Evolutionary conservation across 2,113 vertebrate genomes (phyloP).

Genomic region (Otocyon megalotis): DNA sequence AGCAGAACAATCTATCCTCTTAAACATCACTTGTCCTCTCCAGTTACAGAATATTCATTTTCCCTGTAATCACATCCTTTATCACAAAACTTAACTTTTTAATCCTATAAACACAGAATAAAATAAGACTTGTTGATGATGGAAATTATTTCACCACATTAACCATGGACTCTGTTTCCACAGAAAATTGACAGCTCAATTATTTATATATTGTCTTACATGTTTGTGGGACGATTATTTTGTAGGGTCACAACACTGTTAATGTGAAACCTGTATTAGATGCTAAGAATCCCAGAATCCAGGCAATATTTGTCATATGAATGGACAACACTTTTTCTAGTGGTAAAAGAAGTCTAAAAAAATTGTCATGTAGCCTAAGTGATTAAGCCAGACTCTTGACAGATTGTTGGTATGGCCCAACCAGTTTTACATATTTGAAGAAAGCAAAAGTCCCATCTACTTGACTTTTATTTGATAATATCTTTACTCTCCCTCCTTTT

Average conservation of each 20-base stretch:
- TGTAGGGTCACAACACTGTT: neutral
- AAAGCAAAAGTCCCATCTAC: neutral
- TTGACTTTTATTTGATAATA: constrained; percentile 12
- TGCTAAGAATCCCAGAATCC: neutral
- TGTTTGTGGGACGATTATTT: neutral
- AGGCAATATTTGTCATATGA: neutral
- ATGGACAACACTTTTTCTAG: neutral
- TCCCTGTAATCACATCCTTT: neutral
- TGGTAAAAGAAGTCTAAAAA: neutral
- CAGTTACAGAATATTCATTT: neutral
- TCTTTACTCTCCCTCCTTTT: constrained; percentile 32
- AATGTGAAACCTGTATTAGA: neutral
- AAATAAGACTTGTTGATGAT: neutral
- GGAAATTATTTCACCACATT: constrained; percentile 21
- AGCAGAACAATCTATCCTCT: neutral
- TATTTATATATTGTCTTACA: neutral
- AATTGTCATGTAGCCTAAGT: neutral
- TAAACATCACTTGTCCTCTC: neutral
- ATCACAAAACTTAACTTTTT: constrained; percentile 27
- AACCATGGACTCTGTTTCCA: neutral
- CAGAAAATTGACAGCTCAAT: neutral
- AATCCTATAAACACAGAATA: neutral
- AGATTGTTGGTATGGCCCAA: neutral
- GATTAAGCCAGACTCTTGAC: neutral
- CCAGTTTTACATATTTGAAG: neutral